These are phyloP conservation scores for Caranx melampygus DNA, from an alignment of 2,113 vertebrate genomes.

Conservation along the genomic window DNA sequence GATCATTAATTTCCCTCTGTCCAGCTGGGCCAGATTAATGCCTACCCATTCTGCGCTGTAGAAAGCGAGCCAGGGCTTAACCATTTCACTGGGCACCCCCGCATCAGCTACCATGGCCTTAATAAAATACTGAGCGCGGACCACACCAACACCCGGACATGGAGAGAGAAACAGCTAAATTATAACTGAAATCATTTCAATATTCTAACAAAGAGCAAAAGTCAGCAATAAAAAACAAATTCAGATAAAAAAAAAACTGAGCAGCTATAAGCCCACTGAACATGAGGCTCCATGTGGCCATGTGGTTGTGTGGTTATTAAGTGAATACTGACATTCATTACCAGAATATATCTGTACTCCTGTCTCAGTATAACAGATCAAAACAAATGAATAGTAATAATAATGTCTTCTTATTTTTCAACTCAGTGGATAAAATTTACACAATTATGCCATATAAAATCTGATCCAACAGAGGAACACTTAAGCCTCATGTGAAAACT, in stretches of 20 bases:
- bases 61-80: slow-evolving; percentile 57
- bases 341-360: not conserved
- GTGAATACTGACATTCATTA: not conserved
- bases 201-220: not conserved
- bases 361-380: not conserved
- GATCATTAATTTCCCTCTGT: slow-evolving; percentile 86
- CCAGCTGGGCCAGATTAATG: slow-evolving; percentile 82
- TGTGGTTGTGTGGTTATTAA: too few relatives aligned
- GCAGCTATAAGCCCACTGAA: not conserved
- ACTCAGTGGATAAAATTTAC: not conserved
- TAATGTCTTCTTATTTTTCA: too few relatives aligned
- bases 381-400: not conserved
- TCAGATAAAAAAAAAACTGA: not conserved
- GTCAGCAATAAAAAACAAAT: not conserved
- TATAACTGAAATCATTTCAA: not conserved
- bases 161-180: not conserved
- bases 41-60: slow-evolving; percentile 51
- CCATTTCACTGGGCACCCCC: slow-evolving; percentile 42
- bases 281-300: not conserved
- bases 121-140: slow-evolving; percentile 30
- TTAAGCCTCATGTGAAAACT: not conserved
- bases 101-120: slow-evolving; percentile 30
- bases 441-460: not conserved
- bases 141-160: slow-evolving; percentile 19
- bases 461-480: not conserved